These are phyloP conservation scores for Ylistrum balloti DNA, from an alignment of 1,140 invertebrate species.

Conservation along the genomic window DNA sequence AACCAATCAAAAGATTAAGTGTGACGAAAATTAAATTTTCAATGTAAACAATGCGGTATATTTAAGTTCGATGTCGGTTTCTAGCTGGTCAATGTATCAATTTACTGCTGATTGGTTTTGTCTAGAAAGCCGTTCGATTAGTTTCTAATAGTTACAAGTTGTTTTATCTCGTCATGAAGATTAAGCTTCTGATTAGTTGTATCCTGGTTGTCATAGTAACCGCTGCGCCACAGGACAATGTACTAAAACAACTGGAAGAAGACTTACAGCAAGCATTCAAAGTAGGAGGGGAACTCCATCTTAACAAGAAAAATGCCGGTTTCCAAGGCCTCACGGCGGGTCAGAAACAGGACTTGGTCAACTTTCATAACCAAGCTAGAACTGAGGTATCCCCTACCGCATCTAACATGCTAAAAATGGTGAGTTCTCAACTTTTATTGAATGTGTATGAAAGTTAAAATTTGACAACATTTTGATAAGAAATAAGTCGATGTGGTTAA, in stretches of 20 bases:
- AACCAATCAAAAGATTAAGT: not conserved
- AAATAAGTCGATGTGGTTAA: too few species aligned
- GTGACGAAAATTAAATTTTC: not conserved
- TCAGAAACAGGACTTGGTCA: constrained; percentile 9
- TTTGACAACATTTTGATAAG: too few species aligned
- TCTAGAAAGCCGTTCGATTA: too few species aligned
- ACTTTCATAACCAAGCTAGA: not conserved
- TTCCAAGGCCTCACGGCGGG: not conserved
- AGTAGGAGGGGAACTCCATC: not conserved
- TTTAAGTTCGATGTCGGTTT: not conserved
- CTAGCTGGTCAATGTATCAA: not conserved
- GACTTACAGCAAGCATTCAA: not conserved
- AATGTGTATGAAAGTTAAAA: too few species aligned
- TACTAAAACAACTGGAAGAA: not conserved
- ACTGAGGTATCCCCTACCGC: not conserved
- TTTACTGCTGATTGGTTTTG: not conserved
- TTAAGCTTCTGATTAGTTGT: not conserved
- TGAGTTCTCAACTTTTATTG: not conserved
- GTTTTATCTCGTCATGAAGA: not conserved
- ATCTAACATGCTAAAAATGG: constrained; percentile 4
- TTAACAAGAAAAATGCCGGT: not conserved
- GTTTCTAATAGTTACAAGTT: too few species aligned
- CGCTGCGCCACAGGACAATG: not conserved
- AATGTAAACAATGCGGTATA: not conserved
- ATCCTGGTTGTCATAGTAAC: not conserved